Evolutionary conservation across 1,140 invertebrate species (phyloP), one percentile per base, ranked within the genome.

Genomic region (Geopemphigus sp.): DNA sequence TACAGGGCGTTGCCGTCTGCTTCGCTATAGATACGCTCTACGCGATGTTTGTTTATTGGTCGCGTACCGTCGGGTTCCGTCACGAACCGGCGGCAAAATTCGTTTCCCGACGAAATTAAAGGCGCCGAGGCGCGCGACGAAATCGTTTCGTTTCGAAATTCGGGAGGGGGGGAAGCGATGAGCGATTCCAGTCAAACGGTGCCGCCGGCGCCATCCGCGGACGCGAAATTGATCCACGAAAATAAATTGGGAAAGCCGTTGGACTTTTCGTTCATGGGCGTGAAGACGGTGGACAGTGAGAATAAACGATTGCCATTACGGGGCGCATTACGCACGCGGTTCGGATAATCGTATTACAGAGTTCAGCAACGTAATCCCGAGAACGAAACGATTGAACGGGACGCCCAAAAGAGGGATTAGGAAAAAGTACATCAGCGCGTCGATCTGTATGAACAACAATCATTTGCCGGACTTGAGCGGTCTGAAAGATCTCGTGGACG

Each of bases 381-480:
- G 24, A 29, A 29, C 50, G 17, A 24, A n/a, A 56, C 24, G 70
- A 54, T n/a, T 73, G 10, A n/a, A 53, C 0, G 70, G 70, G 12
- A 17, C 54, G 1, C 70, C 70, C 22, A 17, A 17, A 4, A 24
- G 70, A 26, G 70, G 70, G 2, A 0, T 24, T 8, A 53, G 56
- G 0, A 56, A 56, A 19, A 73, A 11, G 32, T 73, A 56, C 24
- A 26, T 73, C 5, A 12, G 50, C 56, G 70, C 22, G 0, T 17
- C 70, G 0, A 56, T 73, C 11, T 73, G 70, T 50, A 32, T 73
- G 26, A 73, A 73, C 14, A 54, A 73, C 53, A 73, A 73, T 14
- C 3, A 56, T 32, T 54, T 73, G 3, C 17, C 70, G 0, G 56
- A 10, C 45, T 56, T 73, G n/a, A 29, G 17, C 1, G 50, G 50